Base-by-base conservation (phyloP, 2,113 vertebrate genomes). In the Elephantulus edwardii region DNA sequence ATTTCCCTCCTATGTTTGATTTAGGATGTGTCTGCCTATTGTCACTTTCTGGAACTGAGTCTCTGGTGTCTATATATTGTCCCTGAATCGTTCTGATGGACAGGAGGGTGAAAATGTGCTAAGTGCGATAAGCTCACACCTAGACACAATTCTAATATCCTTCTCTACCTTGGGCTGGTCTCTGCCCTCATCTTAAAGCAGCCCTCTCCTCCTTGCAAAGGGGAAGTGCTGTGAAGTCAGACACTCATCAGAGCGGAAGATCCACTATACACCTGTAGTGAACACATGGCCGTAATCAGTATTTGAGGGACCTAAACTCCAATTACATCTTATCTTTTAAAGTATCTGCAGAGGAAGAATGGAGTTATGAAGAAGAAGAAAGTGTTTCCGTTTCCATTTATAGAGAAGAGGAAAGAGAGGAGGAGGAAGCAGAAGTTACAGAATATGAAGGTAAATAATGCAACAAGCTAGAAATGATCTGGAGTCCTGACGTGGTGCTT, bases 391-490 rank as follows among this genome's bases (percentile, higher is more conserved):
- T 98, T 95, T 97, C 97, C 19, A 22, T 97, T 88, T 96, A 97
- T 64, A 97, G 94, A 96, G 97, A 98, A 95, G 96, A 97, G 54
- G 96, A 95, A 95, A 95, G 97, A 95, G 97, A 97, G 22, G 94
- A 96, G 68, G 96, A 95, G 38, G 93, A 93, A 95, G 96, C 84
- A 42, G 96, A 97, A 40, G 54, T 98, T 90, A 97, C 97, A 87
- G 97, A 97, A 94, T 98, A 98, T 92, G 96, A 97, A 98, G 98
- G 98, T 98, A 98, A 92, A 88, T 22, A 30, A 10, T 38, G 52
- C 54, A 91, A 78, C 78, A 83, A 93, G 19, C 52, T 54, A 60
- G 70, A 60, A 52, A 26, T 38, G 22, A 50, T 44, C 30, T 71
- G 42, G 46, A 84, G 1, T 70, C 54, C 84, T 87, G 26, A 44